phyloP scores from a whole-genome alignment of 2,888 invertebrate genomes.

The Eupeodes latifasciatus region DNA sequence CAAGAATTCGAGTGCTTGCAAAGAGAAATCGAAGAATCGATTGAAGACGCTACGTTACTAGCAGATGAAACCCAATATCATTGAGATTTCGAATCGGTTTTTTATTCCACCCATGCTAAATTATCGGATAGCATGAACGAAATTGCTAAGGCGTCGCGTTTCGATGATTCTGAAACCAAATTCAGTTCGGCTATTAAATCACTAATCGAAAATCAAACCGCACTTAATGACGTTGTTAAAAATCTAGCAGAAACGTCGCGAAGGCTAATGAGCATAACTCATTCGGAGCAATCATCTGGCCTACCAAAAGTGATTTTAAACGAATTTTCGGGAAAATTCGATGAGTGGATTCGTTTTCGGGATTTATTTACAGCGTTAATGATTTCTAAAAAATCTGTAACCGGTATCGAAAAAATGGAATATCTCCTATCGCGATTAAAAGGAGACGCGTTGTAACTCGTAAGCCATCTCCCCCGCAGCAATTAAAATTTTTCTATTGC shows the following conservation, averaged over 20 bases:
- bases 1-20: slow-evolving; percentile 25
- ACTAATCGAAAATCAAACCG: background rate
- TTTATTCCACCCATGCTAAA: slow-evolving; percentile 13
- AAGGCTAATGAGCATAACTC: slow-evolving; percentile 9
- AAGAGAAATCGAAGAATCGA: slow-evolving; percentile 15
- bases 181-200: background rate
- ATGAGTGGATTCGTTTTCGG: background rate
- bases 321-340: background rate
- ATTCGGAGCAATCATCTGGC: background rate
- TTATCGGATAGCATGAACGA: background rate
- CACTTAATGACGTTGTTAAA: slow-evolving; percentile 10
- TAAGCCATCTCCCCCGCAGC: slow-evolving; percentile 36
- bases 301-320: background rate
- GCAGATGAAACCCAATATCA: slow-evolving; percentile 23
- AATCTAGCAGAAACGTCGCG: slow-evolving; percentile 10
- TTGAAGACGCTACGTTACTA: background rate
- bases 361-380: background rate
- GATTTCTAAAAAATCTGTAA: background rate
- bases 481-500: slow-evolving; percentile 40
- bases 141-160: slow-evolving; percentile 1
- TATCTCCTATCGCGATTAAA: slow-evolving; percentile 25
- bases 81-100: background rate
- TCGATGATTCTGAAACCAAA: background rate
- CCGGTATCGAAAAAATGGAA: slow-evolving; percentile 37
- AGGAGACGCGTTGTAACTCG: slow-evolving; percentile 32